Base-by-base conservation (phyloP, 2,113 vertebrate species). In the Sialia sialis region DNA sequence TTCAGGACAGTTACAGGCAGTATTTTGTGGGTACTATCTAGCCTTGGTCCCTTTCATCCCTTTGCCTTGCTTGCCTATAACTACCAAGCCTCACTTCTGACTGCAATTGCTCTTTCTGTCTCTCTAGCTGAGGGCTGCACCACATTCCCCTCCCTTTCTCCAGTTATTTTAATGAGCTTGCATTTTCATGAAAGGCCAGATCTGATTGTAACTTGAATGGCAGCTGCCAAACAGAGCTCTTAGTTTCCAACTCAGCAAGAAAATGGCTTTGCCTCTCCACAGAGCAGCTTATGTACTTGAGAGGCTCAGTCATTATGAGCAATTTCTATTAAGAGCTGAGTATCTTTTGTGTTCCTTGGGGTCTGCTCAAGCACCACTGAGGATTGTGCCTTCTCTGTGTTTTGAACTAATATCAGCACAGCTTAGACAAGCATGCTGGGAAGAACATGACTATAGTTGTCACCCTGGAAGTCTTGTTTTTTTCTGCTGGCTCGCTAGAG, bases 151-250 rank as follows among this genome's bases (percentile, higher is more conserved):
- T 38, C 48, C 39, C 34, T 76, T 52, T 32, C 36, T 75, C 73
- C 0, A 8, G 11, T 38, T 94, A 46, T 83, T 96, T 94, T 95
- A 97, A 96, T 96, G 94, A 95, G 93, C 67, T 95, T 84, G 79
- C 85, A 84, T 96, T 92, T 90, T 96, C 38, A 62, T 84, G 83
- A 97, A 96, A 90, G 92, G 81, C 78, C 84, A 95, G 76, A 85
- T 91, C 60, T 29, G 76, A 82, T 75, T 58, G 58, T 91, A 92
- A 87, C 87, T 90, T 96, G 92, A 95, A 89, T 90, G 93, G 70
- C 85, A 92, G 77, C 80, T 95, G 74, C 56, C 94, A 88, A 93
- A 82, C 70, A 56, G 81, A 92, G 83, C 64, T 75, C 91, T 93
- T 80, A 68, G n/a, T 93, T 87, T 91, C 76, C 89, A 93, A 91